Conservation (phyloP, 2,797 vertebrate genomes). For the Percopsis omiscomaycus region DNA sequence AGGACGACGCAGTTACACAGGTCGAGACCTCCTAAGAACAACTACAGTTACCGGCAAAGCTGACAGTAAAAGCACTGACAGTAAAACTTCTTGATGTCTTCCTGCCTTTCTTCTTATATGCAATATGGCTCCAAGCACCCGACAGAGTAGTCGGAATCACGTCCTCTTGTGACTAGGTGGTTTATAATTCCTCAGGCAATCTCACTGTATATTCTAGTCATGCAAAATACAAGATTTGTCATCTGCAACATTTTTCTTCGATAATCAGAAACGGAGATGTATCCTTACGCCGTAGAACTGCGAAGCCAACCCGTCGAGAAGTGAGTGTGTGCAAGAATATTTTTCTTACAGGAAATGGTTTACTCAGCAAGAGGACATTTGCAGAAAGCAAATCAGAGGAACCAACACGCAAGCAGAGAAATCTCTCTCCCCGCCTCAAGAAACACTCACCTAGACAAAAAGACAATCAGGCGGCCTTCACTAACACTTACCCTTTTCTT, state of each 20-base stretch:
- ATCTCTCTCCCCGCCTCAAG: constrained; percentile 74
- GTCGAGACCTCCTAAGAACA: constrained; percentile 21
- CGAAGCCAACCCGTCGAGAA: constrained; percentile 10
- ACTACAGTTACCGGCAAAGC: background rate
- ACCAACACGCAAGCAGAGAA: constrained; percentile 58
- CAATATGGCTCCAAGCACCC: constrained; percentile 22
- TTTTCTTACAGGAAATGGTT: constrained; percentile 49
- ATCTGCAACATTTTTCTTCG: background rate
- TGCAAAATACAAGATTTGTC: constrained; percentile 1
- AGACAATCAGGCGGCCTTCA: constrained; percentile 17
- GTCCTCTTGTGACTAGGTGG: constrained; percentile 14
- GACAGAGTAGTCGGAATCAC: constrained; percentile 34
- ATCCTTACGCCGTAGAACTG: background rate
- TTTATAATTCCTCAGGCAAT: constrained; percentile 25
- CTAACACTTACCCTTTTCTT: constrained; percentile 53
- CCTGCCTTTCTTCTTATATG: constrained; percentile 33
- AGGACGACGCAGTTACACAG: constrained; percentile 3
- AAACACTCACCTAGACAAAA: constrained; percentile 70
- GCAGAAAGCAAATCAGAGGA: constrained; percentile 45
- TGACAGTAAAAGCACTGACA: constrained; percentile 13
- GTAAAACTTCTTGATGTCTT: background rate
- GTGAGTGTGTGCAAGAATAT: constrained; percentile 16
- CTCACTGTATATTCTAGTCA: constrained; percentile 11
- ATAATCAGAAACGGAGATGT: background rate
- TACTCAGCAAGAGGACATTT: constrained; percentile 50